These are phyloP conservation scores for Nycteola revayana DNA, from an alignment of 2,888 invertebrate species.

Conservation along the genomic window DNA sequence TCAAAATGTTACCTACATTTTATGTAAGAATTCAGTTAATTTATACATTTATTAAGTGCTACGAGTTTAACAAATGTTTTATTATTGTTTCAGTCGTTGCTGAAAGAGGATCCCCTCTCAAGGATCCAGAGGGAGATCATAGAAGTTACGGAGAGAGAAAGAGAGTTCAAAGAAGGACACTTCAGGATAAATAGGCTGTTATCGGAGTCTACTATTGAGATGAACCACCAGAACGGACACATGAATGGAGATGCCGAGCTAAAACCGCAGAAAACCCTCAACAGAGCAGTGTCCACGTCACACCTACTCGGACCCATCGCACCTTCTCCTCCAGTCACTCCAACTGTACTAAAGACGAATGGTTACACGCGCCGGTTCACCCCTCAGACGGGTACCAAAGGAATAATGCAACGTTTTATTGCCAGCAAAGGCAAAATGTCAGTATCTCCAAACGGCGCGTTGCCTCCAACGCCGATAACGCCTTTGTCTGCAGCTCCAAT, in stretches of 20 bases:
- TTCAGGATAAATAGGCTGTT: constrained; percentile 69
- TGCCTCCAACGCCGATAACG: constrained; percentile 45
- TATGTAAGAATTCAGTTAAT: too few relatives aligned
- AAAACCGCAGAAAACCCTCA: constrained; percentile 52
- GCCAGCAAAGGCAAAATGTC: constrained; percentile 88
- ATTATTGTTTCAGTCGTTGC: constrained; percentile 69
- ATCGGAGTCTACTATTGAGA: constrained; percentile 74
- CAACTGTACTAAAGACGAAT: constrained; percentile 64
- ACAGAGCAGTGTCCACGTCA: constrained; percentile 72
- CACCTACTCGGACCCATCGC: constrained; percentile 65
- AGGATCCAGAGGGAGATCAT: constrained; percentile 95
- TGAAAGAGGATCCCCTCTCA: constrained; percentile 87
- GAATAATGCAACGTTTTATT: constrained; percentile 93
- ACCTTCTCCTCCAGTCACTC: constrained; percentile 61
- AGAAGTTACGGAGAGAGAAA: constrained; percentile 91
- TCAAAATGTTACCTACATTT: too few relatives aligned
- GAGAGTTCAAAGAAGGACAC: constrained; percentile 87
- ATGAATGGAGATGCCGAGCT: constrained; percentile 58
- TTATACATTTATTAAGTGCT: neutral
- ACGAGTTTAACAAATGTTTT: constrained; percentile 16
- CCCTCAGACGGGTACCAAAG: constrained; percentile 85
- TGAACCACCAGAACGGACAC: constrained; percentile 71
- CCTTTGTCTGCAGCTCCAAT: constrained; percentile 47
- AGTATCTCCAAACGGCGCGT: constrained; percentile 43
- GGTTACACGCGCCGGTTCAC: constrained; percentile 83